These are phyloP conservation scores for Pseudotriccus pelzelni DNA, from an alignment of 2,797 vertebrate genomes.

Conservation along the genomic window DNA sequence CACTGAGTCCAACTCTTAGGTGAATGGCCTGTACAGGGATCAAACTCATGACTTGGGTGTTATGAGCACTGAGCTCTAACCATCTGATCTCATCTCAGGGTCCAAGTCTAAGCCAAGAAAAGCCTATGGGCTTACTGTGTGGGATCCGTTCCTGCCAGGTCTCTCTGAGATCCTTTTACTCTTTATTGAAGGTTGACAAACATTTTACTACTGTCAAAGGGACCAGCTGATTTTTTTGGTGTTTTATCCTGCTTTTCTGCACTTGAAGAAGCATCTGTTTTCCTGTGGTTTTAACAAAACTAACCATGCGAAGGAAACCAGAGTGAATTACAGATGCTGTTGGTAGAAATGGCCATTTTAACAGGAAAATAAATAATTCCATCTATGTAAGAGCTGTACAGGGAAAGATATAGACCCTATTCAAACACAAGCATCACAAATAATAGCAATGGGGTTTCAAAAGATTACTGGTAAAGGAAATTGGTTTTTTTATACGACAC, in stretches of 20 bases:
- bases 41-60: neutral
- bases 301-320: neutral
- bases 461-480: conserved; percentile 14
- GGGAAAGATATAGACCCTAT: neutral
- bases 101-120: neutral
- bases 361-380: conserved; percentile 25
- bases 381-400: neutral
- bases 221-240: neutral
- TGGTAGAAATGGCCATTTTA: neutral
- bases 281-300: neutral
- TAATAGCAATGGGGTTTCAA: neutral
- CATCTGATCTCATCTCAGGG: neutral
- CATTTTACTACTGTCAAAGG: neutral
- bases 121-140: neutral
- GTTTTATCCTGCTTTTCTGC: neutral
- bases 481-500: neutral
- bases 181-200: neutral
- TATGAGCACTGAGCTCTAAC: neutral
- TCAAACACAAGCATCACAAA: neutral
- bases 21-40: neutral
- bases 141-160: neutral
- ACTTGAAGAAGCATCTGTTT: neutral
- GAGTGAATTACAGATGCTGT: neutral
- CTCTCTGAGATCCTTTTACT: neutral
- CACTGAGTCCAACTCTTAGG: neutral